These are phyloP conservation scores for Spodoptera frugiperda DNA, from an alignment of 1,140 invertebrate genomes.

Conservation along the genomic window DNA sequence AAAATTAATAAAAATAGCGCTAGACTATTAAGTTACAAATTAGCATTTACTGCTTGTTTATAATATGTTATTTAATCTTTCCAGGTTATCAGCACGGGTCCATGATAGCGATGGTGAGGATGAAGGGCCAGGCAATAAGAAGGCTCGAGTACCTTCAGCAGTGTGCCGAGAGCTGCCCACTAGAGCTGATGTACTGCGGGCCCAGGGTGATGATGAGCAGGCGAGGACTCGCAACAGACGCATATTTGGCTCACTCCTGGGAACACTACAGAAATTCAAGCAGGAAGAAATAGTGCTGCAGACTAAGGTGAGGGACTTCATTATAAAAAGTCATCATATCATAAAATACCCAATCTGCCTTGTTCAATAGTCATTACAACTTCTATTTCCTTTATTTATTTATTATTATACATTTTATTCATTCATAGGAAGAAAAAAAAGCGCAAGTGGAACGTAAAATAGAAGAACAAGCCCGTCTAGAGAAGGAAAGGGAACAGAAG, in stretches of 20 bases:
- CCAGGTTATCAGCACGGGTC: conserved; percentile 76
- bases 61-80: not conserved
- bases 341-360: too few species aligned
- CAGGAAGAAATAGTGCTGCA: conserved; percentile 97
- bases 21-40: too few species aligned
- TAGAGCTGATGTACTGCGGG: conserved; percentile 86
- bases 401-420: not conserved
- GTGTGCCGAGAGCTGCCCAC: conserved; percentile 81
- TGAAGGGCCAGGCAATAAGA: conserved; percentile 69
- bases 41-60: not conserved
- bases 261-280: conserved; percentile 97
- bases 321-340: not conserved
- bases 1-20: too few species aligned
- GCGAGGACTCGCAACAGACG: conserved; percentile 95
- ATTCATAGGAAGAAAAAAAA: conserved; percentile 81
- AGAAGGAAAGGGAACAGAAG: conserved; percentile 94
- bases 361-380: too few species aligned
- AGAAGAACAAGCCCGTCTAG: conserved; percentile 95
- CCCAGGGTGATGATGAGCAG: conserved; percentile 94
- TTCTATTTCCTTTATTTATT: too few species aligned
- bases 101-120: conserved; percentile 83
- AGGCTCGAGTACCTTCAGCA: conserved; percentile 76
- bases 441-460: conserved; percentile 97
- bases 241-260: conserved; percentile 97
- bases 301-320: conserved; percentile 85